Evolutionary conservation across 2,888 invertebrate genomes (phyloP), one percentile per base, ranked within the genome.

Genomic region (Rhopalosiphum nymphaeae): DNA sequence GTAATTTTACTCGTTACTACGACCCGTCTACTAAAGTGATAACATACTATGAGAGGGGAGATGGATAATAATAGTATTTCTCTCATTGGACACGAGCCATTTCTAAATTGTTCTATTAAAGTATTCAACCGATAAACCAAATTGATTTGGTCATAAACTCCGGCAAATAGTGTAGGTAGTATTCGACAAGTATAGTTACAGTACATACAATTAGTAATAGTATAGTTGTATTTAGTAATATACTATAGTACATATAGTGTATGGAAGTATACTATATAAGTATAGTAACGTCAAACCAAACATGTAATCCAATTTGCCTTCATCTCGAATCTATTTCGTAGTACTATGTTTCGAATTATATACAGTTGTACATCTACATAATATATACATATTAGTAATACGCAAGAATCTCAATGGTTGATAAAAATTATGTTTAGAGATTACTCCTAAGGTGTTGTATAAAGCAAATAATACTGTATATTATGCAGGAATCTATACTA

Each of bases 341-440:
- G 85, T 85, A 91, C 56, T 91, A 91, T 25, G 44, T 57, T 85
- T 91, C 85, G 5, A 85, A 85, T 85, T 91, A 91, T 44, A 85
- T 25, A 91, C 57, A 26, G 56, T 36, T 21, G 29, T 53, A 42
- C 46, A 44, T n/a, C 21, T 85, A 85, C 67, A 42, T 87, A 13
- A 3, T 44, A 87, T 36, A 16, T 42, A 84, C 9, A 36, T 26
- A 46, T 90, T n/a, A 67, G 67, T 67, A 21, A 44, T 67, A 90
- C 67, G 46, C n/a, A 46, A 61, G n/a, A 84, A 56, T 91, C 85
- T 85, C 57, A 57, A 91, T 91, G 57, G 44, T 57, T 46, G 56
- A 85, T 85, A 91, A 67, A 91, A 91, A 91, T 56, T n/a, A 85
- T n/a, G 91, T 85, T 91, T 57, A 29, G 16, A 78, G 53, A 78